Evolutionary conservation across 2,888 invertebrate species (phyloP).

Genomic region (Cremastinae sp.): DNA sequence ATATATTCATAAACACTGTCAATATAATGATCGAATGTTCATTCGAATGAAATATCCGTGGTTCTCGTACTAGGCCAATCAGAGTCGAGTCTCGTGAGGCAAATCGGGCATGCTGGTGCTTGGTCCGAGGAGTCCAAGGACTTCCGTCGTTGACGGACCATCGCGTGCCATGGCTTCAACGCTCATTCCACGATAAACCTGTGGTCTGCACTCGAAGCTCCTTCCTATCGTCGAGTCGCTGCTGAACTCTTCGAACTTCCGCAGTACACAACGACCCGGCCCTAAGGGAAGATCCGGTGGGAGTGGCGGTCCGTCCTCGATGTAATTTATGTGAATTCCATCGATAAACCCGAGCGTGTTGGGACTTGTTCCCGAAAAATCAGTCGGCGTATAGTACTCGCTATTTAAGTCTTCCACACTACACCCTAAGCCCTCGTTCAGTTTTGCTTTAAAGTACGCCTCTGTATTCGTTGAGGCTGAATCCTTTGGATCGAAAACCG

Average conservation of each 20-base stretch:
- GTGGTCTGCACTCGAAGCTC: conserved; percentile 74
- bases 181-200: conserved; percentile 81
- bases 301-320: conserved; percentile 80
- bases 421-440: conserved; percentile 83
- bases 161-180: conserved; percentile 80
- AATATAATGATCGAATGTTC: conserved; percentile 10
- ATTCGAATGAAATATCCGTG: neutral
- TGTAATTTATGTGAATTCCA: conserved; percentile 86
- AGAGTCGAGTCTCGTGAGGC: conserved; percentile 75
- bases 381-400: conserved; percentile 92
- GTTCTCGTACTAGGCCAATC: conserved; percentile 53
- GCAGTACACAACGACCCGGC: conserved; percentile 60
- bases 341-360: conserved; percentile 78
- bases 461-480: conserved; percentile 80
- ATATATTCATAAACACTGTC: conserved; percentile 15
- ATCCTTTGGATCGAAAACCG: conserved; percentile 86
- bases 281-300: conserved; percentile 52
- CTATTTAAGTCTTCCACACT: conserved; percentile 82
- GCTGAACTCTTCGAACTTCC: conserved; percentile 69
- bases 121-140: conserved; percentile 72
- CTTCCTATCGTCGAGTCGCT: conserved; percentile 67
- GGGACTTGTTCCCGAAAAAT: conserved; percentile 82
- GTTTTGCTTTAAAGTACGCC: conserved; percentile 86
- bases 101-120: conserved; percentile 77
- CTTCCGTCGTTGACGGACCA: conserved; percentile 65